Evolutionary conservation across 2,888 invertebrate genomes (phyloP), one percentile per base, ranked within the genome.

Genomic region (Elysia crispata): DNA sequence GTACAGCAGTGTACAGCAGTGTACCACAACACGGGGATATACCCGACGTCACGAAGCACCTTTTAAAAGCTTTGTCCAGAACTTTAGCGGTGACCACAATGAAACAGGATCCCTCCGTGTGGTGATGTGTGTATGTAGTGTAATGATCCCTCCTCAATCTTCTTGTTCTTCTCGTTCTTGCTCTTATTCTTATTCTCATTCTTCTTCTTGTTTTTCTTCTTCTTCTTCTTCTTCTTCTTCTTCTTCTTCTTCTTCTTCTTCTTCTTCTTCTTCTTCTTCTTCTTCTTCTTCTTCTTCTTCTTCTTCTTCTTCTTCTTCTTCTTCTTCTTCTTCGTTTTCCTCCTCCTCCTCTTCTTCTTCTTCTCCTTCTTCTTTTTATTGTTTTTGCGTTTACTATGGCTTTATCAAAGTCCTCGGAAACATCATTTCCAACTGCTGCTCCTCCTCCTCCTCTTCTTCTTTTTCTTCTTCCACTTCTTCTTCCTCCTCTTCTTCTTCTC

Each of bases 261-360:
- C 54, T 50, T 73, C 49, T 50, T 73, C 50, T 73, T 50, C 73
- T 50, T 73, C 50, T 50, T 73, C 73, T 50, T 50, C 73, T 73
- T 50, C 50, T 50, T 49, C 50, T 50, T 73, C 54, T 50, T 50
- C 49, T 73, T 50, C 54, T 50, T 73, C 73, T 73, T 54, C 74
- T 74, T 54, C 74, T 74, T 54, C 74, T 60, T 54, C 74, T 74
- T 54, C 74, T 74, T 54, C 74, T 57, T 54, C 74, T 74, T 54
- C 74, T 74, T 25, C 74, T 57, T 54, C 74, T 74, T 54, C 74
- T 74, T 54, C 74, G 25, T 54, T 60, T 74, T 54, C 60, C 57
- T 54, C 74, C 57, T 54, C 74, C 57, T 72, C 72, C 54, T 73
- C 50, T 73, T 73, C 73, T 73, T 25, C 54, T 73, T 50, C 50